A percentile compares a stretch with the other conserved stretches of the same genome.
Evolutionary conservation across 2,113 vertebrate species (phyloP).

Genomic region (Holacanthus passer): DNA sequence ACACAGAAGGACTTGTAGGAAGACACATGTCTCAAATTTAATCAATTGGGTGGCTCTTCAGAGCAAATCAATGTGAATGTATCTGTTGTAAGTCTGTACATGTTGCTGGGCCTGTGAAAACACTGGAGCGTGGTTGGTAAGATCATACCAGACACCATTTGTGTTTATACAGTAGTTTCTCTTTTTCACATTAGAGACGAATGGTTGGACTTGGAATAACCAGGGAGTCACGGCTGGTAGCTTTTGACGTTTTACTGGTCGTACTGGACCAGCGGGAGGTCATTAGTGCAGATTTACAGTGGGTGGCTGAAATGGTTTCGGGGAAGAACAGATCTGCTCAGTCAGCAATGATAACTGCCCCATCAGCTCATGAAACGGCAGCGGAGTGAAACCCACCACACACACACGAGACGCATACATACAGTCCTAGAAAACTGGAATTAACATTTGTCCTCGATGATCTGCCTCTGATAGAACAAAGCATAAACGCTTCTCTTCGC

Average conservation of each 20-base stretch:
- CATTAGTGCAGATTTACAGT: constrained; percentile 43
- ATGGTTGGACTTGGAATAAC: constrained; percentile 29
- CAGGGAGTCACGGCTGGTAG: constrained; percentile 46
- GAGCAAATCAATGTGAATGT: constrained; percentile 80
- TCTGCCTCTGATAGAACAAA: constrained; percentile 23
- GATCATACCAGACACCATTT: constrained; percentile 31
- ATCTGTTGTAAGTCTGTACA: constrained; percentile 70
- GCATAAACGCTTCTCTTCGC: neutral
- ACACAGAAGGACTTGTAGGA: constrained; percentile 35
- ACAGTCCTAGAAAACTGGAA: constrained; percentile 28
- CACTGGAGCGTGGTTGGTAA: constrained; percentile 29
- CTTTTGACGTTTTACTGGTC: constrained; percentile 45
- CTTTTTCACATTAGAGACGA: constrained; percentile 34
- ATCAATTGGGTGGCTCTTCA: constrained; percentile 65
- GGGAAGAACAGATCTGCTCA: constrained; percentile 44
- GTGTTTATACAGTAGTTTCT: constrained; percentile 37
- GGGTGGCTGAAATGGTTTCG: constrained; percentile 38
- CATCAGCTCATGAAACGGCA: constrained; percentile 62
- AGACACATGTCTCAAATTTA: constrained; percentile 53
- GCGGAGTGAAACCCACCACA: constrained; percentile 52
- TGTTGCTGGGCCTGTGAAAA: constrained; percentile 55
- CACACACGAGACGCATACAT: constrained; percentile 31
- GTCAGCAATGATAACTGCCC: constrained; percentile 68
- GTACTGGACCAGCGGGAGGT: constrained; percentile 29
- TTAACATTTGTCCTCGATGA: constrained; percentile 37